These are phyloP conservation scores for Geophilus truncorum DNA, from an alignment of 2,888 invertebrate genomes.

Conservation along the genomic window DNA sequence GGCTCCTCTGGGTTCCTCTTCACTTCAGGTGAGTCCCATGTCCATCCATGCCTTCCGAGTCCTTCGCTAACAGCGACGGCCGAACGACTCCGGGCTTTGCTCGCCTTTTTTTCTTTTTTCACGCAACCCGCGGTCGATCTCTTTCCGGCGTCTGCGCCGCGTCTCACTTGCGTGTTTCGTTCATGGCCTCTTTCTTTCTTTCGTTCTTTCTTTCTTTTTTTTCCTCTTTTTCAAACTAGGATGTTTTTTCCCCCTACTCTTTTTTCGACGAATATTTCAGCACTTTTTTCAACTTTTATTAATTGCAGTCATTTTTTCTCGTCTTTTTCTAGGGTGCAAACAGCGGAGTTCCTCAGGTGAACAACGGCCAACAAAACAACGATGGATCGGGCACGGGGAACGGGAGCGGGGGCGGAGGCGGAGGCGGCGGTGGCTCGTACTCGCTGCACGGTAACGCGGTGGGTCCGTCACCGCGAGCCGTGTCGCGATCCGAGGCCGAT, in stretches of 20 bases:
- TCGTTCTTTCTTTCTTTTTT: not conserved
- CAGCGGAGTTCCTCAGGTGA: slow-evolving; percentile 21
- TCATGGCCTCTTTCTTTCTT: not conserved
- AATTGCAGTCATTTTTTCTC: not conserved
- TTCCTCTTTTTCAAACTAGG: not conserved
- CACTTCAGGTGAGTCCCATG: slow-evolving; percentile 30
- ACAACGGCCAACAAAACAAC: slow-evolving; percentile 22
- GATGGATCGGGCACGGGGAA: not conserved
- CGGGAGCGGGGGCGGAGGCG: slow-evolving; percentile 14
- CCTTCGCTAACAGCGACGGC: not conserved
- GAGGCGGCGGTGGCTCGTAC: slow-evolving; percentile 28
- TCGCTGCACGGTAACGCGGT: not conserved
- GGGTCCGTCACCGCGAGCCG: slow-evolving; percentile 10
- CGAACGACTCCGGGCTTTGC: slow-evolving; percentile 1
- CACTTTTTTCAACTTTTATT: too few species aligned
- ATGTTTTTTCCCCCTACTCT: not conserved
- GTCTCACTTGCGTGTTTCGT: slow-evolving; percentile 23
- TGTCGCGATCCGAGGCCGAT: not conserved
- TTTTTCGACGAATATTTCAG: not conserved
- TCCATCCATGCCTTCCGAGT: not conserved
- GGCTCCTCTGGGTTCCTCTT: slow-evolving; percentile 31
- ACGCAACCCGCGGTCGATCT: slow-evolving; percentile 21
- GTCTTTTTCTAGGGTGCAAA: not conserved
- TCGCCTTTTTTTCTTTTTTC: not conserved
- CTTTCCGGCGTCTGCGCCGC: slow-evolving; percentile 27